Evolutionary conservation across 2,113 vertebrate genomes (phyloP).

Genomic region (Aleadryas rufinucha): DNA sequence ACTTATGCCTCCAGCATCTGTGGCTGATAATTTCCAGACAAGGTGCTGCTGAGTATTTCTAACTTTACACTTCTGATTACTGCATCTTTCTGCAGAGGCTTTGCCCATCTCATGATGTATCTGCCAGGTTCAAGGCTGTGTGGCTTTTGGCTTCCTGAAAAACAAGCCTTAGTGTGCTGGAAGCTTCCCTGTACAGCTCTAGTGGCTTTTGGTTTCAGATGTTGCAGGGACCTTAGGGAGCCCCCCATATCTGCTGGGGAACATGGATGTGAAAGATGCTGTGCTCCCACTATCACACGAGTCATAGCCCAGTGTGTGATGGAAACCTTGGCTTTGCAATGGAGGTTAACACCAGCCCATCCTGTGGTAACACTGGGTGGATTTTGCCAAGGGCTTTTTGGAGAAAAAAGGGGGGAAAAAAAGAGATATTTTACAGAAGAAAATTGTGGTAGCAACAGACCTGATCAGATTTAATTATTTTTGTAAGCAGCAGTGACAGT

Average conservation of each 20-base stretch:
- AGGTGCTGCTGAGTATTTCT: slow-evolving; percentile 25
- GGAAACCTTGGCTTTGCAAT: accelerated
- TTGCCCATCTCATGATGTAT: slow-evolving; percentile 23
- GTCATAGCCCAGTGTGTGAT: background rate
- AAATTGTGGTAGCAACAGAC: background rate
- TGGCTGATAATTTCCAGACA: background rate
- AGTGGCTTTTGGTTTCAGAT: background rate
- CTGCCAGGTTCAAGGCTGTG: background rate
- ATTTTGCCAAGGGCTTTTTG: background rate
- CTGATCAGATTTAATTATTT: background rate
- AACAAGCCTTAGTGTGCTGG: background rate
- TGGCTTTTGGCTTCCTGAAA: background rate
- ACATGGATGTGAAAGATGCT: background rate
- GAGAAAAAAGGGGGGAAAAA: accelerated
- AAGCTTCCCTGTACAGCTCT: background rate
- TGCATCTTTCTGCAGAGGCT: background rate
- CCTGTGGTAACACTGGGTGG: background rate
- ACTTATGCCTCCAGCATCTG: slow-evolving; percentile 2
- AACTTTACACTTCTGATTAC: background rate
- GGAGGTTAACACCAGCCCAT: background rate
- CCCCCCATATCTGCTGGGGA: background rate
- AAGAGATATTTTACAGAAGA: background rate
- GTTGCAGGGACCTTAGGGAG: background rate
- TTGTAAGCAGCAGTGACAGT: background rate
- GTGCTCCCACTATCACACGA: accelerated